Evolutionary conservation across 2,113 vertebrate genomes (phyloP), one percentile per base, ranked within the genome.

Genomic region (Burhinus oedicnemus): DNA sequence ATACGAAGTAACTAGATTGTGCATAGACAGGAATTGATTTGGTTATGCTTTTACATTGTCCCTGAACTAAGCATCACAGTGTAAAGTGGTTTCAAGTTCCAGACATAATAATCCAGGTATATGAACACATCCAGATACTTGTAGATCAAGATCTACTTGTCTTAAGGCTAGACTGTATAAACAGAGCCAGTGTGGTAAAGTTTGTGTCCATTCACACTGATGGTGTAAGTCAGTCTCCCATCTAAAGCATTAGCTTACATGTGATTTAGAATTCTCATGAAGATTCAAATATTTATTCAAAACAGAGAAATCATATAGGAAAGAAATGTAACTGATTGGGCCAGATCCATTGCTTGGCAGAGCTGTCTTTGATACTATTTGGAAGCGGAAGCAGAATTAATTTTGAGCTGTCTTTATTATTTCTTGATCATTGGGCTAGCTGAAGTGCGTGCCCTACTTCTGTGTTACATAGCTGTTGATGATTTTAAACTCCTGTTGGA

Each of bases 81-180:
- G 42, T 87, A 91, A 49, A 94, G 52, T 38, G 88, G 65, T 97
- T 98, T 98, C 49, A 32, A 97, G 94, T 98, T 98, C 92, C 96
- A 98, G 98, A 98, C 98, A 98, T 76, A 91, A 96, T 97, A 98
- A 98, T 97, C 97, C 78, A 81, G 80, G 52, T 86, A 14, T 90
- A 90, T 40, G 78, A 97, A 96, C 87, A 94, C 72, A 96, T 87
- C 32, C 36, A 88, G 83, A 51, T 93, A 40, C 51, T n/a, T 26
- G 32, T 83, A 80, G 85, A 88, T 85, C 83, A 89, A 77, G 58
- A 84, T 96, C 96, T 97, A 29, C 87, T 95, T 93, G 81, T 89
- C 66, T 94, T 87, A 89, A 97, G 66, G 60, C 57, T 88, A 25
- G 7, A 16, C 5, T 80, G 38, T 25, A 6, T 81, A 62, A 77